A percentile compares a stretch with the other conserved stretches of the same genome.
These are phyloP conservation scores for Erinaceus europaeus DNA, from an alignment of 2,113 vertebrate species.

Conservation along the genomic window DNA sequence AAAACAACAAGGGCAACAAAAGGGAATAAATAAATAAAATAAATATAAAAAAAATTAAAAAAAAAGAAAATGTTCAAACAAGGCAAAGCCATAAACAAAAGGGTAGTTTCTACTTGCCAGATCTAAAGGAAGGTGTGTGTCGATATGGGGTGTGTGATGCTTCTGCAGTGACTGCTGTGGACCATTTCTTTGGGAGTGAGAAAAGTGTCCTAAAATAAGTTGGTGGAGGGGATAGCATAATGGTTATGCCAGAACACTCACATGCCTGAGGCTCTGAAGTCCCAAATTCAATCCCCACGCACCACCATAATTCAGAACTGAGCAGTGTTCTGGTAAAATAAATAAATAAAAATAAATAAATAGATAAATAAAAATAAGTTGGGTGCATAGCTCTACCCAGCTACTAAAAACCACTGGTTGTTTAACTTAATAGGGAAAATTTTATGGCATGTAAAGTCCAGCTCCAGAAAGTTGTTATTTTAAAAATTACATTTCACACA, in stretches of 20 bases:
- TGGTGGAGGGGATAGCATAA: no score
- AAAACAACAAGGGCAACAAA: no score
- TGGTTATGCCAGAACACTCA: no score
- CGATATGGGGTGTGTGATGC: accelerated
- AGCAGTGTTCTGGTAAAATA: no score
- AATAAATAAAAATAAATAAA: no score
- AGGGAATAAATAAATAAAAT: no score
- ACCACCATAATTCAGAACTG: no score
- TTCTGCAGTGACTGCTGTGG: not conserved
- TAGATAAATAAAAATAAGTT: no score
- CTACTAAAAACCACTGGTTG: not conserved
- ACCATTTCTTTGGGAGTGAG: not conserved
- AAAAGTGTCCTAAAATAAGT: slow-evolving; percentile 14
- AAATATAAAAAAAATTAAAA: no score
- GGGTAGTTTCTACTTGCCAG: not conserved
- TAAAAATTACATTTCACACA: not conserved
- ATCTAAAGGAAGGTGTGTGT: not conserved
- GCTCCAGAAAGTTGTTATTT: not conserved
- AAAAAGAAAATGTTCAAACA: not conserved
- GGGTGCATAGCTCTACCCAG: not conserved
- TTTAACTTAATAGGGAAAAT: not conserved
- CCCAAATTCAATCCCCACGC: no score
- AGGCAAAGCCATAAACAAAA: not conserved
- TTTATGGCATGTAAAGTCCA: not conserved
- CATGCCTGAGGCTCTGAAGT: no score